Percentiles rank a stretch among this genome's conserved stretches.
Evolutionary conservation across 2,113 vertebrate genomes (phyloP).

Genomic region (Glaucidium brasilianum): DNA sequence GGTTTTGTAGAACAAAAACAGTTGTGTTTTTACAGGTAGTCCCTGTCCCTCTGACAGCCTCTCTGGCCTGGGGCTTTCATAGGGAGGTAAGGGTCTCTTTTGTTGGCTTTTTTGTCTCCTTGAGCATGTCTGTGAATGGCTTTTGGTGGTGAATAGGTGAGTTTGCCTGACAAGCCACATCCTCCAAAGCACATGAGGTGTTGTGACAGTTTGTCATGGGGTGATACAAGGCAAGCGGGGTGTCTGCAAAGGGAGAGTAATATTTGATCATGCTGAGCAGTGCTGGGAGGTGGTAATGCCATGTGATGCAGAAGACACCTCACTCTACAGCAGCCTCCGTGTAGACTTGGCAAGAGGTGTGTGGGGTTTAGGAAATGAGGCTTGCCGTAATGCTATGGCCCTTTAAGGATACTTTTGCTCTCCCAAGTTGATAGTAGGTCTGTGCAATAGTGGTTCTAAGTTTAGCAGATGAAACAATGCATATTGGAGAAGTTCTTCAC

Average conservation of each 20-base stretch:
- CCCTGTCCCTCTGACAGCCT: neutral
- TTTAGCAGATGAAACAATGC: neutral
- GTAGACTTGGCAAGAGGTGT: neutral
- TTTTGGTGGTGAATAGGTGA: neutral
- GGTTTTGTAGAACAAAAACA: neutral
- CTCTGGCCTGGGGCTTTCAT: neutral
- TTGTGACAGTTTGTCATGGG: neutral
- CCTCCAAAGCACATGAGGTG: neutral
- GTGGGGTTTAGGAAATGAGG: neutral
- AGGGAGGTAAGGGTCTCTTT: neutral
- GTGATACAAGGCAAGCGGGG: neutral
- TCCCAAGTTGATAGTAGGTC: neutral
- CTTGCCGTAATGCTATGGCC: neutral
- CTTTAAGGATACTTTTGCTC: neutral
- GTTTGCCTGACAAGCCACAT: neutral
- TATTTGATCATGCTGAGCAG: neutral
- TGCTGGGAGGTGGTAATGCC: neutral
- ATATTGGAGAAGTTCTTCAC: neutral
- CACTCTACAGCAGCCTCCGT: neutral
- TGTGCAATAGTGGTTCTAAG: neutral
- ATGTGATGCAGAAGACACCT: neutral
- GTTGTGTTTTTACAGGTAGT: neutral
- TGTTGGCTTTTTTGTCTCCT: neutral
- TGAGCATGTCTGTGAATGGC: neutral
- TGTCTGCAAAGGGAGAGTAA: accelerated